Evolutionary conservation across 2,797 vertebrate species (phyloP).

Genomic region (Carduelis carduelis): DNA sequence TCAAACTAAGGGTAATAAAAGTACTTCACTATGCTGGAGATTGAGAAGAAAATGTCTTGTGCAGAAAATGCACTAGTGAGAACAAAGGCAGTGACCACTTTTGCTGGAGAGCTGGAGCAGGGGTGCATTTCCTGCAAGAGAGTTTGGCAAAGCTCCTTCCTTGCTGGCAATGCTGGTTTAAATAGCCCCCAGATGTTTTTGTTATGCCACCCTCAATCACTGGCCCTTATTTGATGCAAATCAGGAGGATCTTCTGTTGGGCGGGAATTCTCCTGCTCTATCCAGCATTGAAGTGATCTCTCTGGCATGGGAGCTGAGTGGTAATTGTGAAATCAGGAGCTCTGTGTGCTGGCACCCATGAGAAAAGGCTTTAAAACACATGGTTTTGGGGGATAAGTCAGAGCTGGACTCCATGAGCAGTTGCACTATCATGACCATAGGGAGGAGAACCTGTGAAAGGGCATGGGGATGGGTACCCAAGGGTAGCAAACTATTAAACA

Average conservation of each 20-base stretch:
- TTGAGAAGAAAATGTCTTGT: not conserved
- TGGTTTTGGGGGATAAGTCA: not conserved
- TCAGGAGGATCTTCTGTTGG: not conserved
- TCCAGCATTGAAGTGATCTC: accelerated
- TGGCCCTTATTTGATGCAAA: not conserved
- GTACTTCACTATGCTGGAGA: not conserved
- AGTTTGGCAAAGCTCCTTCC: not conserved
- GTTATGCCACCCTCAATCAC: not conserved
- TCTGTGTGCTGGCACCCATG: not conserved
- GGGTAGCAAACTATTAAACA: not conserved
- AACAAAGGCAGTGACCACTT: not conserved
- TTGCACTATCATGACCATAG: accelerated
- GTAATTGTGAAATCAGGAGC: not conserved
- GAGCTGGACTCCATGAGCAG: not conserved
- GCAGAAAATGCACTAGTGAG: not conserved
- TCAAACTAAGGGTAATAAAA: not conserved
- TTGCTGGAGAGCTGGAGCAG: not conserved
- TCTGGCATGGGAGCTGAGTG: accelerated
- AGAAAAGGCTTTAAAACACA: not conserved
- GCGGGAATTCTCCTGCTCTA: not conserved
- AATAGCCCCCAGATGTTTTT: not conserved
- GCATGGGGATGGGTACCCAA: accelerated
- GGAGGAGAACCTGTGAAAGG: not conserved
- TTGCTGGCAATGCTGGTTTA: not conserved
- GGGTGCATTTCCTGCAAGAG: not conserved